These are phyloP conservation scores for Hormiphora californensis DNA, from an alignment of 37 sponge, comb jelly and placozoan species.

Conservation along the genomic window DNA sequence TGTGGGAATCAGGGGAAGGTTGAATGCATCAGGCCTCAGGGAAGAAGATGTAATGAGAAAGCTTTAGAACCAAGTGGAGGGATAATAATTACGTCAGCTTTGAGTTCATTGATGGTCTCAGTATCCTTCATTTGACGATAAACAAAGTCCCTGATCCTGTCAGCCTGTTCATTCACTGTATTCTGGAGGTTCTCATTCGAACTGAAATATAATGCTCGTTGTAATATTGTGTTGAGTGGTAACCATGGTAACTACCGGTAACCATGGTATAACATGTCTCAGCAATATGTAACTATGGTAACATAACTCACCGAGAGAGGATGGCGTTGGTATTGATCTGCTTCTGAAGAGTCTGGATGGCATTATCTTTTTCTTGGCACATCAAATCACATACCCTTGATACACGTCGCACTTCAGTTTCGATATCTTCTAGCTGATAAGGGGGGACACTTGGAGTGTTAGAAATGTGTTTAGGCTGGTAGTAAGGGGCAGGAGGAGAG, in stretches of 20 bases:
- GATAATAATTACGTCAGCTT: not conserved
- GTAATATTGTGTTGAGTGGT: no score
- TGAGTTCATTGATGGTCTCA: slow-evolving; percentile 35
- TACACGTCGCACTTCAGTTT: not conserved
- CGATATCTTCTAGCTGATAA: slow-evolving; percentile 4
- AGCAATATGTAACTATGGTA: not conserved
- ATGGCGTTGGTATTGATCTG: slow-evolving; percentile 50
- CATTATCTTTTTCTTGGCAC: slow-evolving; percentile 50
- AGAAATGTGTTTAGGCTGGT: not conserved
- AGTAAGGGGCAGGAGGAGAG: not conserved
- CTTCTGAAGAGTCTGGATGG: slow-evolving; percentile 30
- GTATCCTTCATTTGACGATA: slow-evolving; percentile 45
- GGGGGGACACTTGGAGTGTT: not conserved
- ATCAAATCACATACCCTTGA: slow-evolving; percentile 34
- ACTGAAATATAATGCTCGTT: not conserved
- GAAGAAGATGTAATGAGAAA: no score
- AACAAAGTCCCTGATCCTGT: slow-evolving; percentile 41
- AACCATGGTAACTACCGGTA: no score
- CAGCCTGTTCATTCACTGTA: slow-evolving; percentile 31
- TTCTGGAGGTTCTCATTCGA: slow-evolving; percentile 38
- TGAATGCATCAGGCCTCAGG: no score
- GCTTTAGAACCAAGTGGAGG: not conserved
- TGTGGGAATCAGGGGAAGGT: no score
- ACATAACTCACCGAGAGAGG: slow-evolving; percentile 2
- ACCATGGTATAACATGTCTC: no score